Evolutionary conservation across 2,888 invertebrate species (phyloP), one percentile per base, ranked within the genome.

Genomic region (Bedellia somnulentella): DNA sequence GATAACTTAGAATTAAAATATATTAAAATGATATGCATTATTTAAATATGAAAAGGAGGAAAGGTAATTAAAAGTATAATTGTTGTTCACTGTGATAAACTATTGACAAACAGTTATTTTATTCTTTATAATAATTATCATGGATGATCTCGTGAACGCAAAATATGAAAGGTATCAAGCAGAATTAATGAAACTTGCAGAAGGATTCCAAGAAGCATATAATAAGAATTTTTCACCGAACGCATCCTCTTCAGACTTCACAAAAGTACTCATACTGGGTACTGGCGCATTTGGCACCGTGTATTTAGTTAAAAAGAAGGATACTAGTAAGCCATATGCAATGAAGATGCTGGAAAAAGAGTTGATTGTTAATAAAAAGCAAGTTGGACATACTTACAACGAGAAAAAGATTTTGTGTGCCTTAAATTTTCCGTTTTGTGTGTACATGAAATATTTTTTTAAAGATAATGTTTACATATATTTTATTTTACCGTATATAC

Each of bases 281-380:
- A 99, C 98, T 10, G 99, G 99, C 35, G 98, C 97, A 3, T 99
- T 99, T 67, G 99, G 99, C 17, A 85, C 99, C 37, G 99, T 99
- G 22, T 99, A 99, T 99, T 92, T 99, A 62, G 99, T 99, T 25
- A 96, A 98, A 80, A 94, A 98, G 73, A 98, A 97, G 79, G 87
- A 90, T 35, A 90, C 89, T 55, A 93, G 93, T 80, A 91, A 95
- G 68, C 98, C 92, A 75, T 98, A 92, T 75, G 99, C 99, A 52
- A 99, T 99, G 99, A 99, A 99, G 83, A 99, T 99, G 66, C 85
- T 99, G 59, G 98, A 99, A 76, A 99, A 99, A 83, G 98, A 99
- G 70, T 99, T 99, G 85, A 97, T 99, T 39, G 98, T 99, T 32
- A 98, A 98, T 77, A 82, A 99, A 73, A 99, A 99, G 80, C 99